These are phyloP conservation scores for Sinocyclocheilus grahami DNA, from an alignment of 2,113 vertebrate species.

Conservation along the genomic window DNA sequence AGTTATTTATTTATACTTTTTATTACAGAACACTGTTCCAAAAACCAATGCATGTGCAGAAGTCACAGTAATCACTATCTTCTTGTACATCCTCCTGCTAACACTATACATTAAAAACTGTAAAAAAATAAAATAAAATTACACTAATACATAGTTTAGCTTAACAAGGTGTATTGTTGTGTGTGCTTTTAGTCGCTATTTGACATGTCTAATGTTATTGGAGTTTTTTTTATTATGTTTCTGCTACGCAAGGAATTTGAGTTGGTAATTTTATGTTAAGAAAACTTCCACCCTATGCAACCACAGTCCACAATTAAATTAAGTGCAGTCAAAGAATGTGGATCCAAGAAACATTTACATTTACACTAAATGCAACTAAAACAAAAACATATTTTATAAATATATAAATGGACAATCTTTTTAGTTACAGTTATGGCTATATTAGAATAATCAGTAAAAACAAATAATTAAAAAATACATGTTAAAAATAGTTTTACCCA, in stretches of 20 bases:
- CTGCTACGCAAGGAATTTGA: neutral
- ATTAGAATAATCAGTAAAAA: no score
- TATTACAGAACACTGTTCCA: neutral
- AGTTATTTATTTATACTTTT: neutral
- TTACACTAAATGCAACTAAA: no score
- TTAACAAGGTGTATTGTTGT: neutral
- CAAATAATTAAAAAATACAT: no score
- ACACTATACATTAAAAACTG: neutral
- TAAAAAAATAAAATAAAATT: neutral
- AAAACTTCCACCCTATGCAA: conserved; percentile 1
- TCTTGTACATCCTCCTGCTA: neutral
- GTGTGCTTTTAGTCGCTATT: neutral
- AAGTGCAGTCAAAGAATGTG: neutral
- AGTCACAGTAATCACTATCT: neutral
- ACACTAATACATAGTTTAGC: neutral
- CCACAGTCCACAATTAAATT: conserved; percentile 4
- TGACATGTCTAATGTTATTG: neutral
- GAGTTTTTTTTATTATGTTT: no score
- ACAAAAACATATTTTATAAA: no score
- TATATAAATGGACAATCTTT: no score
- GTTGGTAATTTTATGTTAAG: neutral
- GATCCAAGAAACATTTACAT: neutral
- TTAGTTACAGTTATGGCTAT: no score
- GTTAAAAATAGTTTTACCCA: no score
- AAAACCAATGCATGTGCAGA: neutral